These are phyloP conservation scores for Sweltsa coloradensis DNA, from an alignment of 1,140 invertebrate species.

Conservation along the genomic window DNA sequence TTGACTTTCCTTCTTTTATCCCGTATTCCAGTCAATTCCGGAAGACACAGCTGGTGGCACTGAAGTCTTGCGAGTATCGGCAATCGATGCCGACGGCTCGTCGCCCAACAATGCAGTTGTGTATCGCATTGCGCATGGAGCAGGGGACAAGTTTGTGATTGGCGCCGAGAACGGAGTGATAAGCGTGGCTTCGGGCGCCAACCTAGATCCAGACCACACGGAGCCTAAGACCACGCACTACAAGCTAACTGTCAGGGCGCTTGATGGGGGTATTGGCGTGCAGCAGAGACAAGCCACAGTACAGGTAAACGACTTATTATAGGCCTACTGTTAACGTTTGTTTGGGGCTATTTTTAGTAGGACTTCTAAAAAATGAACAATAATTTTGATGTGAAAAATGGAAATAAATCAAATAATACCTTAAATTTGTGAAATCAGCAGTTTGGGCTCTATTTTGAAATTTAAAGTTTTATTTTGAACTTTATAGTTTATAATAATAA, in stretches of 20 bases:
- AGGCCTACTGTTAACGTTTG: no score
- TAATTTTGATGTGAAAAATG: no score
- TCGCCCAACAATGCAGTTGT: slow-evolving; percentile 74
- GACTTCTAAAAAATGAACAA: no score
- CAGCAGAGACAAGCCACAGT: slow-evolving; percentile 6
- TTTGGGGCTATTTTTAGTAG: no score
- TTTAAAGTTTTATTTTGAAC: no score
- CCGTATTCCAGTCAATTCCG: slow-evolving; percentile 60
- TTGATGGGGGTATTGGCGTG: slow-evolving; percentile 73
- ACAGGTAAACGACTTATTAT: no score
- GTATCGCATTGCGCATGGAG: slow-evolving; percentile 77
- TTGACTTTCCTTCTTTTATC: no score
- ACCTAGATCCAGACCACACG: slow-evolving; percentile 78
- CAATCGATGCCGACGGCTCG: slow-evolving; percentile 73
- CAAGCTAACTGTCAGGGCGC: slow-evolving; percentile 44
- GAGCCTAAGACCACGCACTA: slow-evolving; percentile 57
- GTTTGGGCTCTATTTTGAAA: no score
- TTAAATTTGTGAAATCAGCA: no score
- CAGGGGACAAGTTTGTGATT: slow-evolving; percentile 85
- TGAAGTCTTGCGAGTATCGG: slow-evolving; percentile 59
- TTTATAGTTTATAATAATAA: no score
- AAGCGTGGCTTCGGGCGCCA: slow-evolving; percentile 71
- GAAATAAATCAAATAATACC: no score
- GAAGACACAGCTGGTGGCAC: slow-evolving; percentile 73
- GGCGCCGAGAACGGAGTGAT: slow-evolving; percentile 70